Evolutionary conservation across 2,888 invertebrate genomes (phyloP), one percentile per base, ranked within the genome.

Genomic region (Oeneis ivallda): DNA sequence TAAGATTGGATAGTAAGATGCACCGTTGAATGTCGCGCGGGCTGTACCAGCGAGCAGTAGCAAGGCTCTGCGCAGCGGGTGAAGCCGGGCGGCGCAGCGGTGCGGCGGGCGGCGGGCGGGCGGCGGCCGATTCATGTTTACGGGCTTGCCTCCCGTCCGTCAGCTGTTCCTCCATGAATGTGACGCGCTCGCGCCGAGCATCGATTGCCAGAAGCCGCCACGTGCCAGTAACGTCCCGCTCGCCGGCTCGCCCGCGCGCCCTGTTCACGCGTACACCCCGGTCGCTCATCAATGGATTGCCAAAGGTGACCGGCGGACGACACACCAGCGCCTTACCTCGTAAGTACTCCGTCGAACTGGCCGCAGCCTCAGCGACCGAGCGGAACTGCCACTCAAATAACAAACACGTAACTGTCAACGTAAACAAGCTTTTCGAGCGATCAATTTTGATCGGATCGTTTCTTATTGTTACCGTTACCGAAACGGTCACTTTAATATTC

Each of bases 101-200:
- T 5, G 26, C 26, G 26, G 26, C 26, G 26, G 26, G 26, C 67
- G 32, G 72, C 71, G 72, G 68, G 73, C 70, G 70, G 71, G 76
- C 74, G 72, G 78, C 74, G 74, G 77, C 81, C 87, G 85, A 91
- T 91, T 91, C 91, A 91, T 91, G 91, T 87, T 90, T 89, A 89
- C 89, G 83, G 83, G 82, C 83, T 82, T 82, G 83, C 82, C 83
- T 86, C 90, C 91, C 91, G 91, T 50, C 82, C 87, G 91, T 90
- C 91, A 91, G 91, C 91, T 91, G 91, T 90, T 91, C 84, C 79
- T 81, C 79, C 84, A 86, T 89, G 89, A 90, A 89, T 89, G 90
- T 84, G 84, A 79, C 85, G 86, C 86, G 86, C 87, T 79, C 84
- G 87, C 87, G 86, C 85, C 75, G 75, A 76, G 77, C 89, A 89